Evolutionary conservation across 1,140 invertebrate genomes (phyloP).

Genomic region (Brachionus asplanchnoidis): DNA sequence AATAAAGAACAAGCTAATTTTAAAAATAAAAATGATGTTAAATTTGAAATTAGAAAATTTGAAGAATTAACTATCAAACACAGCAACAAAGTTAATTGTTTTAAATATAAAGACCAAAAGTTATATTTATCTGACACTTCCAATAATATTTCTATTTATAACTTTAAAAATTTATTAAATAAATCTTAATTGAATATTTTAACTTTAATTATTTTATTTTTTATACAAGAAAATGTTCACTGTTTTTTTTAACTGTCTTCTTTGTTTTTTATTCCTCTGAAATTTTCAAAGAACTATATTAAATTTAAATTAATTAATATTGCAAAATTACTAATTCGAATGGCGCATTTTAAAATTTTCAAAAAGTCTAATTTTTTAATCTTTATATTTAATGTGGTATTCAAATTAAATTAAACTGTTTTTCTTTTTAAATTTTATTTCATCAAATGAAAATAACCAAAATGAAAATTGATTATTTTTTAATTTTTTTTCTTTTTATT

Average conservation of each 20-base stretch:
- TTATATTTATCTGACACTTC: neutral
- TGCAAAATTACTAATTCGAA: too few relatives aligned
- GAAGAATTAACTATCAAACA: neutral
- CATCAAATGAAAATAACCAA: neutral
- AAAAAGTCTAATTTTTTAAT: too few relatives aligned
- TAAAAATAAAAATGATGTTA: neutral
- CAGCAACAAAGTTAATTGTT: neutral
- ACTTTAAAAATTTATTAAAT: neutral
- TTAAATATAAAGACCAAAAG: neutral
- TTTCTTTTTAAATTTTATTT: neutral
- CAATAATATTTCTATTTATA: neutral
- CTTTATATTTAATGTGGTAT: too few relatives aligned
- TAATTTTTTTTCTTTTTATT: neutral
- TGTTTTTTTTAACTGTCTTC: too few relatives aligned
- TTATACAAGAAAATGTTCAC: neutral
- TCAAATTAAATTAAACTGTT: neutral
- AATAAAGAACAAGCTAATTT: neutral
- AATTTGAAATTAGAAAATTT: slow-evolving; percentile 5
- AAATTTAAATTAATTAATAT: too few relatives aligned
- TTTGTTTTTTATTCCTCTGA: too few relatives aligned
- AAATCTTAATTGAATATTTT: neutral
- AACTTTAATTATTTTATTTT: neutral
- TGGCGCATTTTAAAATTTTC: too few relatives aligned
- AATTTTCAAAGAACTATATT: too few relatives aligned
- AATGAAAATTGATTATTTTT: neutral